Conservation (phyloP, 2,888 invertebrate genomes). For the Heliconius aoede region DNA sequence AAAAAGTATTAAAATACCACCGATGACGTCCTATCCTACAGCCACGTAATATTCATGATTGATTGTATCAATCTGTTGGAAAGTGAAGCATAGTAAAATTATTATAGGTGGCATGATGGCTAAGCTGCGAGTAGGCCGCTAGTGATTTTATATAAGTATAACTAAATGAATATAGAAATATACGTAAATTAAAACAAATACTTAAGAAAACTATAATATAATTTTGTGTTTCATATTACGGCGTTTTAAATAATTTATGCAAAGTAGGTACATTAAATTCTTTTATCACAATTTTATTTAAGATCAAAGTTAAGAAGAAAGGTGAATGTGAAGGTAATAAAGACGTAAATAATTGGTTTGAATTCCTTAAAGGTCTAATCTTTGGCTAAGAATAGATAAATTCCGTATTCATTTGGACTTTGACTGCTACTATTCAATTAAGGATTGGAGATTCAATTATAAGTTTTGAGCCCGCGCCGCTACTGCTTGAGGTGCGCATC, state of each 20-base stretch:
- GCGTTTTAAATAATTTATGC: background rate
- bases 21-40: too few relatives aligned
- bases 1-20: too few relatives aligned
- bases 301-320: constrained; percentile 12
- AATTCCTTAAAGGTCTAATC: constrained; percentile 34
- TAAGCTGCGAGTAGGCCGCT: too few relatives aligned
- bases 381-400: constrained; percentile 46
- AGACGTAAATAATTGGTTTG: constrained; percentile 30
- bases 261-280: background rate
- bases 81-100: too few relatives aligned
- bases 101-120: too few relatives aligned
- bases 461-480: constrained; percentile 64
- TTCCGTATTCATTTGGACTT: constrained; percentile 65
- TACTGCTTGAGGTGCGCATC: constrained; percentile 60
- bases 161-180: too few relatives aligned
- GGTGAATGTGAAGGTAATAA: constrained; percentile 26
- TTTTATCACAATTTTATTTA: background rate
- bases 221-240: background rate
- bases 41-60: too few relatives aligned
- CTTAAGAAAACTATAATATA: too few relatives aligned
- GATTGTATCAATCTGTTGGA: too few relatives aligned
- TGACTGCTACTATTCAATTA: constrained; percentile 73
- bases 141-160: too few relatives aligned
- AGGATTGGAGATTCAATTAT: constrained; percentile 71
- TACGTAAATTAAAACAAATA: too few relatives aligned